Evolutionary conservation across 2,888 invertebrate species (phyloP), one percentile per base, ranked within the genome.

Genomic region (Cistogaster globosa): DNA sequence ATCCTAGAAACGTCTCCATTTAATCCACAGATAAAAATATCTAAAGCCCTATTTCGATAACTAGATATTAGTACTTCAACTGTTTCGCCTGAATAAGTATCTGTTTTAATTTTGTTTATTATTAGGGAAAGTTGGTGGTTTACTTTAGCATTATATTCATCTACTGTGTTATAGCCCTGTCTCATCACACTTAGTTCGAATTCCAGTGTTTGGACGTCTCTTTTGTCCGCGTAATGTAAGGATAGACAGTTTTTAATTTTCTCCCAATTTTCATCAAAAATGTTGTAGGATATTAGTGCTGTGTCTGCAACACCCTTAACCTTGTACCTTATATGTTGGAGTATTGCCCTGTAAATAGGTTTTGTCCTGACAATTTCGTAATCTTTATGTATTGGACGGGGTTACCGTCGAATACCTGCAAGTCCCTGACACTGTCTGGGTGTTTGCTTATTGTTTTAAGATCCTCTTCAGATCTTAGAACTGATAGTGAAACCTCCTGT

Each of bases 341-440:
- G 53, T n/a, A 86, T 86, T n/a, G 82, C 86, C n/a, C 77, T 83
- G 32, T 86, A 86, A 1, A 85, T 55, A 6, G 85, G 79, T 63
- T 86, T 86, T 55, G 14, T 3, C n/a, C 18, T 72, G 8, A 86
- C 71, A 12, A 87, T 78, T 20, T 67, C 48, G 78, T 84, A 71
- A 69, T 86, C 65, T n/a, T 72, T 11, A 86, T 76, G 51, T 86
- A 87, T 51, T 86, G 83, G 1, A 69, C 68, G 3, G 84, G 84
- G n/a, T 87, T 80, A 12, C 86, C 86, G 9, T 86, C 84, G 22
- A 86, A 84, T 7, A 76, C 38, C 22, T 84, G 84, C 7, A 84
- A 22, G 6, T 86, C 86, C 20, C 71, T 86, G 11, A 84, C 84
- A 26, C 48, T 63, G 22, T 86, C 84, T 5, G 82, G 85, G 5